Evolutionary conservation across 2,888 invertebrate genomes (phyloP), one percentile per base, ranked within the genome.

Genomic region (Miltochrista miniata): DNA sequence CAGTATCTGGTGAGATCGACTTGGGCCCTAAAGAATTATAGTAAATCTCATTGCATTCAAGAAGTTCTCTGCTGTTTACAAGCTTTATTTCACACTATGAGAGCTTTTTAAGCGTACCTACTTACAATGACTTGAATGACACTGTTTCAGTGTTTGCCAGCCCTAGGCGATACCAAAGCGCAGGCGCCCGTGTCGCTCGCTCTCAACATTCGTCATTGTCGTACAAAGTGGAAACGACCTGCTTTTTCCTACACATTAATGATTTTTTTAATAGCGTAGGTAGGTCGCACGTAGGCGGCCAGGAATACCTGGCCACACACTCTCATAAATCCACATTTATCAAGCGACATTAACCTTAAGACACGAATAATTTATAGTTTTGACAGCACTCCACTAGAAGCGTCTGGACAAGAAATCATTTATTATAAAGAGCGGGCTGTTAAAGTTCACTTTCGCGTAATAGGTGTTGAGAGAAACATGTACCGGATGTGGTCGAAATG

Each of bases 141-240:
- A 24, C 18, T 2, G 18, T 24, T 24, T 24, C n/a, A 4, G 3
- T 30, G 5, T 14, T 9, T 41, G 51, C 52, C 75, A 76, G 53
- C 79, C 77, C 79, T 72, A 34, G 10, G 4, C 0, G 1, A 37
- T 40, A 51, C 36, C 52, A 50, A 59, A 48, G 67, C 65, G 63
- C 67, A 59, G 65, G 62, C 69, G 62, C 65, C 54, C 72, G 61
- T 80, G 83, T 77, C 68, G 70, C 65, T 68, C 31, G 31, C 11
- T 64, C 67, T 72, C 72, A 64, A 66, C 73, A 81, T 83, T 70
- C 71, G 76, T 82, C 81, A 73, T 63, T 70, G 79, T 79, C 78
- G 56, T 63, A 55, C 54, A 61, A 61, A 60, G 61, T 64, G 56
- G 40, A 58, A 54, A 63, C 51, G 55, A 63, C 50, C 59, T 46